Percentiles rank a stretch among this genome's conserved stretches.
phyloP scores from a whole-genome alignment of 2,113 vertebrate species.

The Aphyosemion australe region DNA sequence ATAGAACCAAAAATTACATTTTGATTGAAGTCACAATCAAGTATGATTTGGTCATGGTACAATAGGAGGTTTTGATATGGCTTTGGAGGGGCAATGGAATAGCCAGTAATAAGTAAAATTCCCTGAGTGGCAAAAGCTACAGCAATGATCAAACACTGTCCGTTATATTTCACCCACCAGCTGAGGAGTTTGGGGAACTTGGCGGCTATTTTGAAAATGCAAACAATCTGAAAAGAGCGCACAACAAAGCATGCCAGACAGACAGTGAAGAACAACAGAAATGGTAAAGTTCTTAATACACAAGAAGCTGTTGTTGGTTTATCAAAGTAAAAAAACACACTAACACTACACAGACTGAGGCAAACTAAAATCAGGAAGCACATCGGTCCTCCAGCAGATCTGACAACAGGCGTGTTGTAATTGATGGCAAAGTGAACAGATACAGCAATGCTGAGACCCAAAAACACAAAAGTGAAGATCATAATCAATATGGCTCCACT shows the following conservation, averaged over 20 bases:
- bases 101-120: slow-evolving; percentile 52
- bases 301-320: slow-evolving; percentile 70
- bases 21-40: slow-evolving; percentile 63
- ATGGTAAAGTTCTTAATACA: slow-evolving; percentile 72
- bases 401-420: slow-evolving; percentile 83
- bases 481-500: slow-evolving; percentile 71
- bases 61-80: slow-evolving; percentile 58
- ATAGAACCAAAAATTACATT: not conserved
- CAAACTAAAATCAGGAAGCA: slow-evolving; percentile 86
- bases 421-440: slow-evolving; percentile 78
- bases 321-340: slow-evolving; percentile 82
- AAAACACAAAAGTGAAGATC: slow-evolving; percentile 31
- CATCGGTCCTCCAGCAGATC: slow-evolving; percentile 83
- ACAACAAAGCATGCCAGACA: slow-evolving; percentile 84
- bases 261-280: slow-evolving; percentile 74
- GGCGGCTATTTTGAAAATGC: slow-evolving; percentile 86
- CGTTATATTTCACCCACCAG: slow-evolving; percentile 80
- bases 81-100: slow-evolving; percentile 44
- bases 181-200: slow-evolving; percentile 73
- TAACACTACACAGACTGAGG: slow-evolving; percentile 73
- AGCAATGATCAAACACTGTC: slow-evolving; percentile 76
- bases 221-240: slow-evolving; percentile 85
- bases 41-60: slow-evolving; percentile 70
- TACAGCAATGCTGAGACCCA: slow-evolving; percentile 62
- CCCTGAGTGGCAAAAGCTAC: slow-evolving; percentile 64